Conservation (phyloP, 2,797 vertebrate species). For the Fistularia commersonii region DNA sequence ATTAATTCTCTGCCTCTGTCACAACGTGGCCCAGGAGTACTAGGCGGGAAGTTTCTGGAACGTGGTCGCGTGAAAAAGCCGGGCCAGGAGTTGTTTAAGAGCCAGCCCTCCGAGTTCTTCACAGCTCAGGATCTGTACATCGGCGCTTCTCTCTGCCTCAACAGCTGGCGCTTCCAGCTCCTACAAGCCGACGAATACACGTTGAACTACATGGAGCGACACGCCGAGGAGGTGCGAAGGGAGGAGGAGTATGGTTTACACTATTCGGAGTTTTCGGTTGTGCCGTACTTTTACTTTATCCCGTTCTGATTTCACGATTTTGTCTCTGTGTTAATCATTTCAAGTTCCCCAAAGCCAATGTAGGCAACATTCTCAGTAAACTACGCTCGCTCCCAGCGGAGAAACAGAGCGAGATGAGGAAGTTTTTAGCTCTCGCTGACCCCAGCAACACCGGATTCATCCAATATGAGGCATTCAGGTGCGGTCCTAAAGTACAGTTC, state of each 20-base stretch:
- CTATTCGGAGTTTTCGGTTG: too few relatives aligned
- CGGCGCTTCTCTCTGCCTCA: slow-evolving; percentile 80
- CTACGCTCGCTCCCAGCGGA: slow-evolving; percentile 71
- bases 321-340: slow-evolving; percentile 14
- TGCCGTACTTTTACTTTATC: background rate
- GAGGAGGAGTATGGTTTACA: too few relatives aligned
- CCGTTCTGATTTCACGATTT: background rate
- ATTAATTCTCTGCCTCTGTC: background rate
- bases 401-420: slow-evolving; percentile 77
- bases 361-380: slow-evolving; percentile 77
- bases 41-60: slow-evolving; percentile 84
- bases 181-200: slow-evolving; percentile 87
- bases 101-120: slow-evolving; percentile 80
- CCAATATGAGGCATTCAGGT: slow-evolving; percentile 83
- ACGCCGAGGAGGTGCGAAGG: slow-evolving; percentile 82
- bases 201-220: slow-evolving; percentile 86
- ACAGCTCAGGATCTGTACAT: slow-evolving; percentile 82
- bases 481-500: slow-evolving; percentile 20
- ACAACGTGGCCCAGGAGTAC: slow-evolving; percentile 69
- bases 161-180: slow-evolving; percentile 78
- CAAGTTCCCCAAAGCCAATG: slow-evolving; percentile 82
- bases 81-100: slow-evolving; percentile 86
- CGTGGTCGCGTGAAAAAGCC: slow-evolving; percentile 84
- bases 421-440: slow-evolving; percentile 73
- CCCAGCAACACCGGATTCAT: slow-evolving; percentile 65